Base-by-base conservation (phyloP, 2,888 invertebrate species). In the Meganola albula region DNA sequence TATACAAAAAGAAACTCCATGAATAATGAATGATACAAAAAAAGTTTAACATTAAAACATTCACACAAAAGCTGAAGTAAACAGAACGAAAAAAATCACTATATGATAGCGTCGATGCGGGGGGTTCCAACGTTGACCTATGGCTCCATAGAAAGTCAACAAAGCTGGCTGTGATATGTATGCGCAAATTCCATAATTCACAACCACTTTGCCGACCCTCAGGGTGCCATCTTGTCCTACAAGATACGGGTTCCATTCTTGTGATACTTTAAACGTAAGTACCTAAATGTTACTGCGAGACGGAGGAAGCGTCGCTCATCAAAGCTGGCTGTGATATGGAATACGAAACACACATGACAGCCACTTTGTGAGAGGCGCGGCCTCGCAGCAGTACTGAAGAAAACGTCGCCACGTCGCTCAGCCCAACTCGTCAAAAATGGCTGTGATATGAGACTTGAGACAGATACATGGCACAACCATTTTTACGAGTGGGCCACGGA, bases 301-400 rank as follows among this genome's bases (percentile, higher is more conserved):
- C 59, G 48, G 58, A 40, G 40, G n/a, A n/a, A n/a, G n/a, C n/a
- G n/a, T n/a, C 93, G 95, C 95, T 96, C 95, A 95, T 95, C 95
- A 96, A 97, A 96, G 96, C 96, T 96, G 95, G 95, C 96, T 96
- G 96, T 95, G 95, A 96, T 96, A 95, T 94, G 94, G 65, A 59
- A 69, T 72, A 58, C 62, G 71, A 12, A 64, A 75, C 76, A 90
- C 94, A 95, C 89, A 92, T 89, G 87, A 94, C 95, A 94, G 87
- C 93, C 94, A 94, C 92, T 93, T 95, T 93, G 95, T 90, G 94
- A 94, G 94, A 86, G 89, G 82, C 86, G 87, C 12, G 4, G 13
- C 27, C 10, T 14, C 25, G 23, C 10, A 2, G 24, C 25, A 34
- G 37, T 5, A n/a, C 18, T 2, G 20, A 20, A 20, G 3, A 7